phyloP scores from a whole-genome alignment of 2,113 vertebrate genomes.

The Halcyon senegalensis region DNA sequence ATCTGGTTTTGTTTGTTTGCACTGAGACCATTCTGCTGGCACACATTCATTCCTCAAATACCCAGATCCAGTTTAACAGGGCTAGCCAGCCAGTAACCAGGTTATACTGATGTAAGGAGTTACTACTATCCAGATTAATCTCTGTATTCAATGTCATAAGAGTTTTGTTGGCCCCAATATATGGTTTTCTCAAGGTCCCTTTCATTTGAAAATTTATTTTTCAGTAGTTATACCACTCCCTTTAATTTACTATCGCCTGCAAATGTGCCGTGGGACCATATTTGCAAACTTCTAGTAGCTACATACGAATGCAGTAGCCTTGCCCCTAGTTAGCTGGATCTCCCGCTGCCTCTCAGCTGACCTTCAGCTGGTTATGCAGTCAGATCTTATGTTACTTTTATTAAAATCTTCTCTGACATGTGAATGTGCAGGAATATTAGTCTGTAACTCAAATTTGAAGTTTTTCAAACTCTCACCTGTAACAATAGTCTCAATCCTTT shows the following conservation, averaged over 20 bases:
- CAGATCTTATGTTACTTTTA: not conserved
- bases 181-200: not conserved
- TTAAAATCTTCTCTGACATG: not conserved
- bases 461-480: not conserved
- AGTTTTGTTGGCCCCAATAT: not conserved
- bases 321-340: not conserved
- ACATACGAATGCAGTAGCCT: not conserved
- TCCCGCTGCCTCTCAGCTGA: not conserved
- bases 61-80: not conserved
- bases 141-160: not conserved
- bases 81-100: not conserved
- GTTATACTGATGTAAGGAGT: not conserved
- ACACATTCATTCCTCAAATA: not conserved
- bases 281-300: not conserved
- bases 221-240: not conserved
- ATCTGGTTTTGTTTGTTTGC: not conserved
- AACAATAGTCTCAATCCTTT: not conserved
- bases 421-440: not conserved
- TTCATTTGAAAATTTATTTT: not conserved
- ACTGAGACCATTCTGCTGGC: no score
- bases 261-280: not conserved
- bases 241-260: not conserved
- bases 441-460: not conserved
- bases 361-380: not conserved
- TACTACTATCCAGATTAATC: not conserved